These are phyloP conservation scores for Gymnobelideus leadbeateri DNA, from an alignment of 2,113 vertebrate species.

Conservation along the genomic window DNA sequence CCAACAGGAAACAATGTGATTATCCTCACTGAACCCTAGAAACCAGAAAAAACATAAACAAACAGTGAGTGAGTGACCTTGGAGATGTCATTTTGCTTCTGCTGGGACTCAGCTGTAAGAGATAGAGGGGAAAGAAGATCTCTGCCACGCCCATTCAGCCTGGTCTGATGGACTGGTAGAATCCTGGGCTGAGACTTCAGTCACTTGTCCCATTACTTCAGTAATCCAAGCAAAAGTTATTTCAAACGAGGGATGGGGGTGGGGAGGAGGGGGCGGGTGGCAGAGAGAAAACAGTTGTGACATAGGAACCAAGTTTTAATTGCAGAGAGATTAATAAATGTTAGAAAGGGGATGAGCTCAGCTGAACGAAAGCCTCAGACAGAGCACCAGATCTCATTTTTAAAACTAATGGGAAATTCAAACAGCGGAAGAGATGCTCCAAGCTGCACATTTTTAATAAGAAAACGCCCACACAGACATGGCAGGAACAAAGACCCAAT, in stretches of 20 bases:
- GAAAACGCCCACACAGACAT: conserved; percentile 49
- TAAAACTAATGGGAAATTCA: conserved; percentile 46
- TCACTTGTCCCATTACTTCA: neutral
- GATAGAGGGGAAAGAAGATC: neutral
- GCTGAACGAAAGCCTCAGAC: neutral
- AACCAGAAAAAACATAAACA: conserved; percentile 55
- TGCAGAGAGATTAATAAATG: neutral
- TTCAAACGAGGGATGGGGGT: neutral
- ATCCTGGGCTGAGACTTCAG: neutral
- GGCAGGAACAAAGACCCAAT: conserved; percentile 62
- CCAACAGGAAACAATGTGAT: conserved; percentile 58
- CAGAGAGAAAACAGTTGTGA: neutral
- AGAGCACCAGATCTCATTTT: conserved; percentile 28
- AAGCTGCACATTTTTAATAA: conserved; percentile 51
- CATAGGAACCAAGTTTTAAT: conserved; percentile 37
- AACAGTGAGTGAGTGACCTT: neutral
- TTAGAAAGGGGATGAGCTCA: neutral
- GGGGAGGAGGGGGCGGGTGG: neutral
- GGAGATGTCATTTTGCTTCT: conserved; percentile 1
- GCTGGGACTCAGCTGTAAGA: neutral
- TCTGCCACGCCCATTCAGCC: neutral
- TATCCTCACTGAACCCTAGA: conserved; percentile 45
- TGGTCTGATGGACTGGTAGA: neutral
- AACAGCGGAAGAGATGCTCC: conserved; percentile 53
- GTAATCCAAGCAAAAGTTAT: conserved; percentile 27